Conservation (phyloP, 2,797 vertebrate species). For the Labroides dimidiatus region DNA sequence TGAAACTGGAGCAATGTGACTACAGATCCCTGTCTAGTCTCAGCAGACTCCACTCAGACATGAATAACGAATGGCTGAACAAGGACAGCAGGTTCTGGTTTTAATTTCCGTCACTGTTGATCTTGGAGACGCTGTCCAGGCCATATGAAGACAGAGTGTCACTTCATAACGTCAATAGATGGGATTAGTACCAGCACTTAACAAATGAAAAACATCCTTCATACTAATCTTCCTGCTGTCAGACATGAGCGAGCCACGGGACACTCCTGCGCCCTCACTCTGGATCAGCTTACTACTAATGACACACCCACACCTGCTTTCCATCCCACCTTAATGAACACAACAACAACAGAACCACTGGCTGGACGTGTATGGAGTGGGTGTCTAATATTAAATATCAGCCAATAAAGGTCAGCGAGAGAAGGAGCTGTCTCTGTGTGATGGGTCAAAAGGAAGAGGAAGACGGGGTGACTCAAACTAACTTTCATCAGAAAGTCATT, state of each 20-base stretch:
- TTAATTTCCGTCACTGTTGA: slow-evolving; percentile 69
- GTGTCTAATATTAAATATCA: background rate
- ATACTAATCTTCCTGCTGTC: slow-evolving; percentile 74
- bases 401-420: background rate
- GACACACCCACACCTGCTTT: slow-evolving; percentile 58
- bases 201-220: slow-evolving; percentile 79
- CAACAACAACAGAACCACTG: slow-evolving; percentile 32
- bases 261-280: slow-evolving; percentile 47
- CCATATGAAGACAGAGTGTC: slow-evolving; percentile 64
- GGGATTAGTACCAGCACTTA: slow-evolving; percentile 77
- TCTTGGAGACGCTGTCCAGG: slow-evolving; percentile 50
- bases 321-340: slow-evolving; percentile 45
- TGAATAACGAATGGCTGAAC: slow-evolving; percentile 44
- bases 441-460: background rate
- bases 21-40: background rate
- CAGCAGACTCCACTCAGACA: slow-evolving; percentile 9
- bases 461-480: background rate
- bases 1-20: background rate
- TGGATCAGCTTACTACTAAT: slow-evolving; percentile 71
- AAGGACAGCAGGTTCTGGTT: slow-evolving; percentile 57
- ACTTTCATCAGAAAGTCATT: slow-evolving; percentile 57
- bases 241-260: slow-evolving; percentile 54
- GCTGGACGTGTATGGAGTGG: slow-evolving; percentile 7
- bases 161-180: slow-evolving; percentile 69
- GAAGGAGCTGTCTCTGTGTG: background rate